Conservation (phyloP, 2,888 invertebrate species). For the Hesperia comma region DNA sequence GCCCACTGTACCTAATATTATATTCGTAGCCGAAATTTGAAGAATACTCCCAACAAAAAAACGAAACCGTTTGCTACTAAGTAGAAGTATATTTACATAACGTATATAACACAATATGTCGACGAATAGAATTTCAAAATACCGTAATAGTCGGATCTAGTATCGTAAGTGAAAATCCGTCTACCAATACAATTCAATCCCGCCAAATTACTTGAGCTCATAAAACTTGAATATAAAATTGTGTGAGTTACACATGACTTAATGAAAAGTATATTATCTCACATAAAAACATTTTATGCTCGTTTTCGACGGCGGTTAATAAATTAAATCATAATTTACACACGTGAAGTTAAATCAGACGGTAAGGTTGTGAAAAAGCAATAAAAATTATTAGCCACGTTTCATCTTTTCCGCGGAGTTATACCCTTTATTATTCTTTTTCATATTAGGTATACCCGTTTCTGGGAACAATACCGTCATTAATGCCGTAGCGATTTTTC, state of each 20-base stretch:
- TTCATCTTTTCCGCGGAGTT: conserved; percentile 61
- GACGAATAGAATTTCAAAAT: neutral
- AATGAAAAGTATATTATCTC: conserved; percentile 80
- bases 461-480: conserved; percentile 67
- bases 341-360: conserved; percentile 75
- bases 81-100: too few relatives aligned
- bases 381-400: conserved; percentile 76
- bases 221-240: conserved; percentile 72
- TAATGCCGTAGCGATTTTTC: conserved; percentile 71
- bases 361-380: conserved; percentile 73
- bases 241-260: conserved; percentile 68
- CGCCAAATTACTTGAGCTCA: conserved; percentile 55
- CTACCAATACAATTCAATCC: conserved; percentile 54
- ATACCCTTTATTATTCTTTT: conserved; percentile 58
- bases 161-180: conserved; percentile 9
- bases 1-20: too few relatives aligned
- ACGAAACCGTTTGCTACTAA: too few relatives aligned
- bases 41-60: too few relatives aligned
- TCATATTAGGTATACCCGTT: conserved; percentile 59
- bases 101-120: neutral
- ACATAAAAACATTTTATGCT: conserved; percentile 78
- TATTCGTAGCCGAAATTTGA: too few relatives aligned
- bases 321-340: conserved; percentile 82
- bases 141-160: neutral
- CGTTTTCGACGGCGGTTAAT: conserved; percentile 76